phyloP scores from a whole-genome alignment of 2,797 vertebrate species.

The Carduelis carduelis region DNA sequence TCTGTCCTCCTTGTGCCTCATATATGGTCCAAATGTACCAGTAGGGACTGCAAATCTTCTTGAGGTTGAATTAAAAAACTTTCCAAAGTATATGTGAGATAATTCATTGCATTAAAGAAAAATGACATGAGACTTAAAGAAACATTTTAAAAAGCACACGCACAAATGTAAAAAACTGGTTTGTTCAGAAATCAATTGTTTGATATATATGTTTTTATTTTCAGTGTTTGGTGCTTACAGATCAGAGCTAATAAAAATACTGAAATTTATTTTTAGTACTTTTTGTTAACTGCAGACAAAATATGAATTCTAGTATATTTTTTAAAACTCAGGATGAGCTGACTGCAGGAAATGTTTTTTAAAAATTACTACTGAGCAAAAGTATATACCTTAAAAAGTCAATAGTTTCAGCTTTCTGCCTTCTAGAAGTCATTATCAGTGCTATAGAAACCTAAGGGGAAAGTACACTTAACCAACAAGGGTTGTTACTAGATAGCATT shows the following conservation, averaged over 20 bases:
- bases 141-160: neutral
- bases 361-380: neutral
- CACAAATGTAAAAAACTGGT: neutral
- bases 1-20: neutral
- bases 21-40: neutral
- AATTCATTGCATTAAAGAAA: neutral
- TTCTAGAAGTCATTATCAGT: neutral
- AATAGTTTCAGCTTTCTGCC: neutral
- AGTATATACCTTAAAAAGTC: neutral
- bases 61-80: neutral
- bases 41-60: neutral
- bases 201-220: neutral
- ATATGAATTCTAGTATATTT: neutral
- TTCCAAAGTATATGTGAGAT: neutral
- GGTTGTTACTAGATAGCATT: neutral
- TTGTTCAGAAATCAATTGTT: neutral
- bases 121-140: neutral
- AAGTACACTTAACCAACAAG: neutral
- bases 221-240: neutral
- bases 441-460: neutral
- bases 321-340: neutral
- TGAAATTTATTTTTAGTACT: neutral
- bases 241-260: neutral
- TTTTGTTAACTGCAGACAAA: neutral
- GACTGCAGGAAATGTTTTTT: neutral